A percentile compares a stretch with the other conserved stretches of the same genome.
Conservation (phyloP, 2,113 vertebrate genomes). For the Carassius gibelio region DNA sequence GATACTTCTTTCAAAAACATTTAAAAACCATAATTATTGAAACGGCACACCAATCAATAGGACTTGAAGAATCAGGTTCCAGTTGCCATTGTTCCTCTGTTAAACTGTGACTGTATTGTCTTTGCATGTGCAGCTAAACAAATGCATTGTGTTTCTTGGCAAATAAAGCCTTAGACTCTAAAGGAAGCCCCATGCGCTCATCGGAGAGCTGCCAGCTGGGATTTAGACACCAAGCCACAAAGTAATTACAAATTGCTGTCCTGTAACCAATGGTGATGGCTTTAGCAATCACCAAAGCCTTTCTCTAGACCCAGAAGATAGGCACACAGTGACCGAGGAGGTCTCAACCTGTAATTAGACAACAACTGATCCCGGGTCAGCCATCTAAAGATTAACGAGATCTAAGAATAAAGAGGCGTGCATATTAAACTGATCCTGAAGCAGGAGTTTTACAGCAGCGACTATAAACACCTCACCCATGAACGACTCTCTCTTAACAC, state of each 20-base stretch:
- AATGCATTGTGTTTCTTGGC: conserved; percentile 15
- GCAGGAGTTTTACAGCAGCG: conserved; percentile 42
- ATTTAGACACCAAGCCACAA: conserved; percentile 36
- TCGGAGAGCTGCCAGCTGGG: conserved; percentile 11
- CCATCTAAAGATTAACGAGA: conserved; percentile 24
- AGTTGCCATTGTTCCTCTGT: not conserved
- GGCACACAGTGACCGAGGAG: conserved; percentile 3
- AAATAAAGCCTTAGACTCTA: conserved; percentile 26
- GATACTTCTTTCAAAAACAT: too few relatives aligned
- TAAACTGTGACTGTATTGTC: not conserved
- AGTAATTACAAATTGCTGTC: conserved; percentile 51
- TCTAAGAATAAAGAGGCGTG: conserved; percentile 33
- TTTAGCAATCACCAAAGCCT: conserved; percentile 1
- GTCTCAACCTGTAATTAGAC: conserved; percentile 18
- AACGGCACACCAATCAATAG: not conserved
- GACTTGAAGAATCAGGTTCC: not conserved
- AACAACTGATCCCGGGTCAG: conserved; percentile 48
- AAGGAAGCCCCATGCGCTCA: conserved; percentile 34
- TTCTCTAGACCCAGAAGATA: conserved; percentile 26
- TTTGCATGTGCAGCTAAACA: not conserved
- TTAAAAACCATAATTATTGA: not conserved
- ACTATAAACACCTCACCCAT: conserved; percentile 38
- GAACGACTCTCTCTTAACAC: conserved; percentile 49
- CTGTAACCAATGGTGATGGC: conserved; percentile 37
- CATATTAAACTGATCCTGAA: conserved; percentile 45